Evolutionary conservation across 2,888 invertebrate species (phyloP).

Genomic region (Nebria salina): DNA sequence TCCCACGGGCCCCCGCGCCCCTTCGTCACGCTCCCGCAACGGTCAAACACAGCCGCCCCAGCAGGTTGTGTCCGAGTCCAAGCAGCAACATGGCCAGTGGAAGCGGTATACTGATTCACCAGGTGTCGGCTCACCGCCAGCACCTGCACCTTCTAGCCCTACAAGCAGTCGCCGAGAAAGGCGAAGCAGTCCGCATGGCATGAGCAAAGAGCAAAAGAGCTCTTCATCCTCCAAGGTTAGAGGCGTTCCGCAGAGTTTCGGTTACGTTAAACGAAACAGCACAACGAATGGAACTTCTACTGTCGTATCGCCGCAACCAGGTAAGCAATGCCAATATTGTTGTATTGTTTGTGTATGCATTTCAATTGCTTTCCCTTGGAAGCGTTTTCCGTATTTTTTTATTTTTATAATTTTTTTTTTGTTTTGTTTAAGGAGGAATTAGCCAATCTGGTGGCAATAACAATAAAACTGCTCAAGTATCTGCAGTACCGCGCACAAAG

Average conservation of each 20-base stretch:
- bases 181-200: conserved; percentile 59
- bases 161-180: conserved; percentile 60
- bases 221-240: conserved; percentile 65
- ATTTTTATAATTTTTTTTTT: too few relatives aligned
- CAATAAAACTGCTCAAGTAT: conserved; percentile 78
- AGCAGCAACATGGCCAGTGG: conserved; percentile 65
- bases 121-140: conserved; percentile 71
- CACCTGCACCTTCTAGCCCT: conserved; percentile 65
- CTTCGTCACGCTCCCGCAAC: conserved; percentile 51
- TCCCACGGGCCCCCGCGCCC: conserved; percentile 58
- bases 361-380: not conserved
- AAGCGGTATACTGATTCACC: conserved; percentile 74
- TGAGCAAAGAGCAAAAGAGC: conserved; percentile 57
- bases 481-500: conserved; percentile 86
- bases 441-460: conserved; percentile 54
- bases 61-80: conserved; percentile 47
- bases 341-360: conserved; percentile 2
- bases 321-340: conserved; percentile 21
- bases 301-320: conserved; percentile 22
- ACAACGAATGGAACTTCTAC: conserved; percentile 62
- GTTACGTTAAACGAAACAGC: conserved; percentile 79
- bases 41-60: conserved; percentile 53
- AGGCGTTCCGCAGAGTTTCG: conserved; percentile 84
- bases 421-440: conserved; percentile 55
- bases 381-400: too few relatives aligned